Base-by-base conservation (phyloP, 1,140 invertebrate species). In the Ceratina calcarata region DNA sequence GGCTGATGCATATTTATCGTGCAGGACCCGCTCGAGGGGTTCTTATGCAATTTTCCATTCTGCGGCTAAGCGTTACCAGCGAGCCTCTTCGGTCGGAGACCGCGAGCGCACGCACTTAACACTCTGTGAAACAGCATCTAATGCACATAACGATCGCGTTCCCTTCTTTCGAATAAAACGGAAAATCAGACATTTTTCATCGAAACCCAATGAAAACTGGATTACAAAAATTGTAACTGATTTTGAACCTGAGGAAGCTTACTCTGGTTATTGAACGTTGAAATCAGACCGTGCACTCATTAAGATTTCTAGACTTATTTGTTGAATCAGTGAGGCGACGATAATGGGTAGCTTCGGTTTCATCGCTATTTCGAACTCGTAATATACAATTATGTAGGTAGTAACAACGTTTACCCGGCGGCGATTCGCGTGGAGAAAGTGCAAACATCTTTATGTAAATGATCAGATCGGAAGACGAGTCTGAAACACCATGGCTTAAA, bases 1-100 rank as follows among this genome's bases (percentile, higher is more conserved):
- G 67, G 51, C 60, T 72, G 76, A 79, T 79, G 78, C 78, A 79
- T 82, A 81, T 84, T 84, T 85, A 69, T 85, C 72, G 67, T 62
- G 66, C 80, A 51, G 76, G 74, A 16, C 66, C n/a, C 75, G 49
- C 49, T 32, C 72, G 37, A 60, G 16, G 66, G 49, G 37, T 51
- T 67, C 69, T 85, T 85, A 71, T 64, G 79, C 79, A 85, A 85
- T 84, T 82, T 70, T 78, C 69, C 84, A 58, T 81, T 81, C 79
- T 76, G 71, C 51, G 22, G 45, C 64, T 65, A 72, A 73, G 64
- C 51, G 67, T 64, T 81, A 72, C 55, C 70, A 45, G 61, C 67
- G 64, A 75, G 74, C 77, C 55, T 71, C 60, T 49, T 22, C 66
- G 22, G 49, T 49, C 20, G 13, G 32, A 55, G 67, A 32, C 61